Evolutionary conservation across 2,113 vertebrate species (phyloP).

Genomic region (Puffinus mauretanicus): DNA sequence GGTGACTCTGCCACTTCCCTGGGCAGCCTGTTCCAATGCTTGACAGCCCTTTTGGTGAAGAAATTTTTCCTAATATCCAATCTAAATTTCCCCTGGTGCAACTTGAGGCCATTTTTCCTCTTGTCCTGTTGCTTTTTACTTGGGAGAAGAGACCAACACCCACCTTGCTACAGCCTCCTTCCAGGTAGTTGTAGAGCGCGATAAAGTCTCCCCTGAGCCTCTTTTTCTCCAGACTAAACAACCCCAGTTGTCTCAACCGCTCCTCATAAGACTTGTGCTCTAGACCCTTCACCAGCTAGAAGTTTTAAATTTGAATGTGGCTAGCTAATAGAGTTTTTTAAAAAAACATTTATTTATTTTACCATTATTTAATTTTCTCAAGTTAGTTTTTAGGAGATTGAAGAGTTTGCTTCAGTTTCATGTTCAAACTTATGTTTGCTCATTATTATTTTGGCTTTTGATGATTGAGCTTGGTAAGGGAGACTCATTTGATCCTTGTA

Average conservation of each 20-base stretch:
- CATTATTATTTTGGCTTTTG: background rate
- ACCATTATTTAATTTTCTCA: background rate
- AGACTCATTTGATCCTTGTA: background rate
- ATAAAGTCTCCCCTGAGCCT: background rate
- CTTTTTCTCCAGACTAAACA: background rate
- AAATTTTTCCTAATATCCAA: background rate
- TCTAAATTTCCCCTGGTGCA: background rate
- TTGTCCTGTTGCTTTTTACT: background rate
- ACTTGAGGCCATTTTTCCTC: background rate
- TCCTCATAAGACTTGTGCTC: background rate
- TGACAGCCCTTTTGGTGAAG: background rate
- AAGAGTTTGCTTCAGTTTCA: background rate
- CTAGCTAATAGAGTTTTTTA: background rate
- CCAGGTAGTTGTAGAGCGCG: background rate
- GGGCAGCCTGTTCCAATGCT: background rate
- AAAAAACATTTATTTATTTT: background rate
- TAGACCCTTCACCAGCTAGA: background rate
- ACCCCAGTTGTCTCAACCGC: background rate
- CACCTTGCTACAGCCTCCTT: background rate
- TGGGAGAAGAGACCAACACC: background rate
- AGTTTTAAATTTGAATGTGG: background rate
- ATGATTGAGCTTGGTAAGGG: background rate
- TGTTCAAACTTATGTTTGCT: background rate
- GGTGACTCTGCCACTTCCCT: background rate
- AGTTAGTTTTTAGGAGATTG: background rate